These are phyloP conservation scores for Rhadina sibilatrix DNA, from an alignment of 2,113 vertebrate genomes.

Conservation along the genomic window DNA sequence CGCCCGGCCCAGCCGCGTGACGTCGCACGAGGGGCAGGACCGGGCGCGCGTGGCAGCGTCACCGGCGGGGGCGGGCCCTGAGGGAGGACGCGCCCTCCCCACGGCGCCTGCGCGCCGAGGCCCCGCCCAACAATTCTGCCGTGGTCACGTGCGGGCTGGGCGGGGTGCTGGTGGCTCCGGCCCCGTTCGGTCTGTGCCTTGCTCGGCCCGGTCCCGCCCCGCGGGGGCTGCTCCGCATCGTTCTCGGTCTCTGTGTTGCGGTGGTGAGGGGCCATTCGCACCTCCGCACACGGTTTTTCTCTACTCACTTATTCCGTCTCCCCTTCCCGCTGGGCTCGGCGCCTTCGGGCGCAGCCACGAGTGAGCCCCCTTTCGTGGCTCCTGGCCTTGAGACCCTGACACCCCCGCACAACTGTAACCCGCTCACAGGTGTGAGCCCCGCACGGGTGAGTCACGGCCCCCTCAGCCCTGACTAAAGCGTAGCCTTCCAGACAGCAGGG, in stretches of 20 bases:
- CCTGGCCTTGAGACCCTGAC: background rate
- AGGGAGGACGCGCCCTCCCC: too few relatives aligned
- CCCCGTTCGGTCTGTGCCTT: background rate
- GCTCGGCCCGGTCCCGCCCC: accelerated
- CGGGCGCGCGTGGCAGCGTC: background rate
- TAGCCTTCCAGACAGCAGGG: background rate
- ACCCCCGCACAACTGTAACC: background rate
- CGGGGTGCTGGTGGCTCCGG: accelerated
- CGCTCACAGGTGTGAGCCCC: too few relatives aligned
- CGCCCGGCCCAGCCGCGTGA: background rate
- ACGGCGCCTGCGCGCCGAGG: background rate
- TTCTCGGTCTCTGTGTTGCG: background rate
- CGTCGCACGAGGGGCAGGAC: background rate
- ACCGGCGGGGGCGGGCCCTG: background rate
- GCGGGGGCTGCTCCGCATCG: background rate
- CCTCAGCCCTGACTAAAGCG: background rate
- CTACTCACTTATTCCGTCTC: background rate
- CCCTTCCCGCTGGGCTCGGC: too few relatives aligned
- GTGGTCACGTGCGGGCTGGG: background rate
- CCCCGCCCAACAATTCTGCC: too few relatives aligned
- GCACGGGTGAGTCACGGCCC: too few relatives aligned
- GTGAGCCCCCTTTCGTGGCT: background rate
- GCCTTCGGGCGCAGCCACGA: too few relatives aligned
- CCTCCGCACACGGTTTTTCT: background rate
- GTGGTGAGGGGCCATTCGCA: too few relatives aligned